phyloP scores from a whole-genome alignment of 2,888 invertebrate genomes.

The Drosophila glabriapex region DNA sequence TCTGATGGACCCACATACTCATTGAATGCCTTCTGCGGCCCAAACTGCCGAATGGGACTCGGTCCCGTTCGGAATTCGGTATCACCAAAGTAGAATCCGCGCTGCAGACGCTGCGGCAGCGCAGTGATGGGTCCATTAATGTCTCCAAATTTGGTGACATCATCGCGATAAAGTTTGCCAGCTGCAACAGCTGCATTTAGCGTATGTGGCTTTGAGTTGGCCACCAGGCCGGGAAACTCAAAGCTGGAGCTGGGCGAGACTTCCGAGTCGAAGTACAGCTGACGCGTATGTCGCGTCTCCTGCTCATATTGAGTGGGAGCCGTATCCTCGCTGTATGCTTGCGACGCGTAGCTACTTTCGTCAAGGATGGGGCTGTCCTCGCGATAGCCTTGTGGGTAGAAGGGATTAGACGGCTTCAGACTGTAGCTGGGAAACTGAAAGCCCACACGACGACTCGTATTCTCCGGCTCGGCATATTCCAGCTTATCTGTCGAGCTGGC shows the following conservation, averaged over 20 bases:
- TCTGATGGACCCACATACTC: constrained; percentile 82
- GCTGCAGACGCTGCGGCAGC: constrained; percentile 82
- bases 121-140: constrained; percentile 85
- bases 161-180: constrained; percentile 84
- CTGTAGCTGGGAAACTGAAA: constrained; percentile 85
- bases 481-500: constrained; percentile 63
- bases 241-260: constrained; percentile 72
- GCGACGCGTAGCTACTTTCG: constrained; percentile 77
- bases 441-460: constrained; percentile 84
- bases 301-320: constrained; percentile 68
- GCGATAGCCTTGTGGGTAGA: constrained; percentile 85
- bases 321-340: constrained; percentile 82
- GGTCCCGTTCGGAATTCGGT: constrained; percentile 81
- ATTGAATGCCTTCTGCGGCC: constrained; percentile 84
- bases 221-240: constrained; percentile 83
- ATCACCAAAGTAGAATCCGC: constrained; percentile 83
- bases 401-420: constrained; percentile 83
- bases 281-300: constrained; percentile 82
- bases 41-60: constrained; percentile 66
- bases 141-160: constrained; percentile 85
- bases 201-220: constrained; percentile 83
- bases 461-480: constrained; percentile 76
- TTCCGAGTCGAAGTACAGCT: constrained; percentile 80
- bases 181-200: constrained; percentile 69
- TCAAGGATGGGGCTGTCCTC: constrained; percentile 84